Percentiles rank a stretch among this genome's conserved stretches.
phyloP scores from a whole-genome alignment of 1,140 invertebrate species.

The Pachypsylla venusta region DNA sequence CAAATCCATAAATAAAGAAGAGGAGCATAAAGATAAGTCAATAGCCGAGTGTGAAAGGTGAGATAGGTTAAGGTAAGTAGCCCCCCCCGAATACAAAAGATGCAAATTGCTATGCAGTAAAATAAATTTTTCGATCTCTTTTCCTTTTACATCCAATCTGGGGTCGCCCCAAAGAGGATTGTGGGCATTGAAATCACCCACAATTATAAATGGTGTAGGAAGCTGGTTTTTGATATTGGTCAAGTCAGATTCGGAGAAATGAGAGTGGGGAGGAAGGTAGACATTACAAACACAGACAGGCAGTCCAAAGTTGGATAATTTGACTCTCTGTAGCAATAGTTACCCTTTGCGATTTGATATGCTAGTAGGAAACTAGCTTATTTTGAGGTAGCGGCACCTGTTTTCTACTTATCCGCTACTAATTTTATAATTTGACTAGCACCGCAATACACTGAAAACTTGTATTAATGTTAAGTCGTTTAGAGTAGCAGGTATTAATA shows the following conservation, averaged over 20 bases:
- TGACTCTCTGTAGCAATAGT: too few relatives aligned
- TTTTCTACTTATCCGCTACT: too few relatives aligned
- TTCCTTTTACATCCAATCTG: conserved; percentile 24
- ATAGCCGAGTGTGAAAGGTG: neutral
- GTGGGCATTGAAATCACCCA: conserved; percentile 28
- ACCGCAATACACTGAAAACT: neutral
- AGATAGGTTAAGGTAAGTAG: conserved; percentile 1
- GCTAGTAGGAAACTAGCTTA: too few relatives aligned
- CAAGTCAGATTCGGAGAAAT: conserved; percentile 14
- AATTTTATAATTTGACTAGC: too few relatives aligned
- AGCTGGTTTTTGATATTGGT: conserved; percentile 23
- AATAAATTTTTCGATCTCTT: conserved; percentile 19
- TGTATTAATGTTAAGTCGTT: neutral
- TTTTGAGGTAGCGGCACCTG: too few relatives aligned
- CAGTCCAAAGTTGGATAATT: neutral
- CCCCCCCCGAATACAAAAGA: neutral
- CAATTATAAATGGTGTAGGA: conserved; percentile 25
- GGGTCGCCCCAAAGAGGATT: conserved; percentile 27
- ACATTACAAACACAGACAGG: neutral
- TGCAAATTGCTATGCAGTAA: neutral
- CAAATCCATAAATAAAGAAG: neutral
- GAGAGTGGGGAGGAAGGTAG: neutral
- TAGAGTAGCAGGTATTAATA: neutral
- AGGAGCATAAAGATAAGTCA: neutral
- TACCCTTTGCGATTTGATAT: too few relatives aligned